Conservation (phyloP, 2,888 invertebrate genomes). For the Celastrina argiolus region DNA sequence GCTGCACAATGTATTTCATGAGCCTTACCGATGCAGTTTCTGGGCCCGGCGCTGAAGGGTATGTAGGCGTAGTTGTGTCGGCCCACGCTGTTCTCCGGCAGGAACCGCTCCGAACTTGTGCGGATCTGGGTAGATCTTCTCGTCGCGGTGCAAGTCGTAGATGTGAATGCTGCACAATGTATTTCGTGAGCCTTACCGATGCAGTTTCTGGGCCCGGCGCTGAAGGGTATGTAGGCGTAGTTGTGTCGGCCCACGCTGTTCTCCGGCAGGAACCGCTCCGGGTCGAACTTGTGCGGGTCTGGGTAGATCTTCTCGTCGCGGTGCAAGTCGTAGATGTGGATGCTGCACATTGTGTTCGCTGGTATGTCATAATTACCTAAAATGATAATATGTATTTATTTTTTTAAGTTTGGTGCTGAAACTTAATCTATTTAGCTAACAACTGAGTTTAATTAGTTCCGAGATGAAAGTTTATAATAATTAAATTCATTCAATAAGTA, state of each 20-base stretch:
- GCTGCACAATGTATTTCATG: constrained; percentile 58
- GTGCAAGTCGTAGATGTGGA: constrained; percentile 81
- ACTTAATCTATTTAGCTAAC: background rate
- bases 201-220: constrained; percentile 52
- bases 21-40: too few species aligned
- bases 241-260: constrained; percentile 72
- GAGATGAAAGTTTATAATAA: too few species aligned
- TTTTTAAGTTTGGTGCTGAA: background rate
- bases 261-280: constrained; percentile 83
- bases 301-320: constrained; percentile 80
- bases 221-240: constrained; percentile 72
- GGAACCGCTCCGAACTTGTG: too few species aligned
- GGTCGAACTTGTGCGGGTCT: constrained; percentile 82
- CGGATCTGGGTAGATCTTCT: constrained; percentile 81
- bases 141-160: constrained; percentile 80
- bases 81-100: constrained; percentile 44
- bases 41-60: constrained; percentile 84
- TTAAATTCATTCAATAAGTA: background rate
- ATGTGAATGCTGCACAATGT: constrained; percentile 75
- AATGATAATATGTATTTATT: constrained; percentile 25
- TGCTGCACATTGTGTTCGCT: constrained; percentile 63
- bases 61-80: constrained; percentile 81
- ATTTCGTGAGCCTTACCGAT: background rate
- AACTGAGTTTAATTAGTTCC: background rate
- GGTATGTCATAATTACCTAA: constrained; percentile 73